phyloP scores from a whole-genome alignment of 2,888 invertebrate genomes.

The Aleiodes alternator region DNA sequence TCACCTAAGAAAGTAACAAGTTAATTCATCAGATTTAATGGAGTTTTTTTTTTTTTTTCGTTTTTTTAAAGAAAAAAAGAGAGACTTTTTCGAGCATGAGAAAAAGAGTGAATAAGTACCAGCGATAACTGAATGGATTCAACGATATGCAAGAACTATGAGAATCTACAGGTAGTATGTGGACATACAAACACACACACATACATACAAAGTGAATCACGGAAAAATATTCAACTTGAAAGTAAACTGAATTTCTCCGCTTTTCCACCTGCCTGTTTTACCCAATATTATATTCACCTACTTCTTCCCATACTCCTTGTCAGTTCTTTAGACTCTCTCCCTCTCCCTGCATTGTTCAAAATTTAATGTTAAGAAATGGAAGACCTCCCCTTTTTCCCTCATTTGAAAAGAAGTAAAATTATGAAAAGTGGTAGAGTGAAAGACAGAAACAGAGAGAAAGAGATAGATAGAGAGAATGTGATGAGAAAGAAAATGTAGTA shows the following conservation, averaged over 20 bases:
- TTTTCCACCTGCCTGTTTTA: conserved; percentile 12
- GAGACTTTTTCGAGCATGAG: too few relatives aligned
- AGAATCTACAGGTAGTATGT: conserved; percentile 41
- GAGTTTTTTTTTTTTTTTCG: not conserved
- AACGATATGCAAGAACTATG: conserved; percentile 4
- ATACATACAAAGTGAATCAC: not conserved
- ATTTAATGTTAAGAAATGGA: conserved; percentile 22
- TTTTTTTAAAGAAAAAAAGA: too few relatives aligned
- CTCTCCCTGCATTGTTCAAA: conserved; percentile 19
- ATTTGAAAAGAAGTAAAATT: conserved; percentile 18
- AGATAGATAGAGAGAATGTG: conserved; percentile 5
- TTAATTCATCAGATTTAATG: conserved; percentile 2
- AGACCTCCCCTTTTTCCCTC: not conserved
- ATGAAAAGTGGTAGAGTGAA: not conserved
- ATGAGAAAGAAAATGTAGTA: conserved; percentile 35
- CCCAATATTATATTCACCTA: not conserved
- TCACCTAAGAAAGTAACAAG: not conserved
- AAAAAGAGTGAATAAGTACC: not conserved
- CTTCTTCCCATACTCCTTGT: not conserved
- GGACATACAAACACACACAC: conserved; percentile 1
- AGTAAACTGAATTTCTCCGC: conserved; percentile 11
- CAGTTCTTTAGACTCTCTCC: not conserved
- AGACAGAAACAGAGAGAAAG: conserved; percentile 9
- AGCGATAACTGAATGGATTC: not conserved
- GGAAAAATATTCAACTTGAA: conserved; percentile 7